Conservation (phyloP, 2,113 vertebrate species). For the Melanotaenia duboulayi region DNA sequence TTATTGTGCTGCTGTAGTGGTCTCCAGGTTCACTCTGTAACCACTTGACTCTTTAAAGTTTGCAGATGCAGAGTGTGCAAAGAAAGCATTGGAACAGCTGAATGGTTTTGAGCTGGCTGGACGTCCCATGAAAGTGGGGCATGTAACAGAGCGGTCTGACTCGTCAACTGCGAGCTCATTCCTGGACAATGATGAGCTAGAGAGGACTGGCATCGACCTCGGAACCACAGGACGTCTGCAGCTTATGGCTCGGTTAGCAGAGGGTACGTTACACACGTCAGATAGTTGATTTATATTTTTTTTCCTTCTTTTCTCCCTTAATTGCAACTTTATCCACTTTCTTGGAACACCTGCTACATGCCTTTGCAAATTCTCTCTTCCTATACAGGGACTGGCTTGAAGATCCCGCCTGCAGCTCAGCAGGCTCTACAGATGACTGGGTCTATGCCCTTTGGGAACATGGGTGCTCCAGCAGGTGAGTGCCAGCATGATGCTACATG, state of each 20-base stretch:
- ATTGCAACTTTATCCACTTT: not conserved
- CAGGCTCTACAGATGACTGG: conserved; percentile 98
- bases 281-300: not conserved
- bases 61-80: conserved; percentile 98
- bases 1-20: not conserved
- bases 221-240: conserved; percentile 98
- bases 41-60: conserved; percentile 80
- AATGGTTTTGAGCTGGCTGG: conserved; percentile 98
- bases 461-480: conserved; percentile 77
- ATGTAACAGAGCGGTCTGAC: conserved; percentile 97
- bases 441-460: conserved; percentile 92
- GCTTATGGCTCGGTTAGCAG: conserved; percentile 97
- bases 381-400: conserved; percentile 91
- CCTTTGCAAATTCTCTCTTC: too few relatives aligned
- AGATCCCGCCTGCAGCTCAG: conserved; percentile 97
- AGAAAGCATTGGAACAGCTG: conserved; percentile 97
- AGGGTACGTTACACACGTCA: conserved; percentile 82
- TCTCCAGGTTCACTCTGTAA: not conserved
- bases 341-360: not conserved
- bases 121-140: conserved; percentile 97
- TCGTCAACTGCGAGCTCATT: conserved; percentile 97
- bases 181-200: conserved; percentile 96
- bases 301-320: not conserved
- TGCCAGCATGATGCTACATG: not conserved
- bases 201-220: conserved; percentile 97